Percentiles rank a stretch among this genome's conserved stretches.
Conservation (phyloP, 2,888 invertebrate genomes). For the Tiliacea aurago region DNA sequence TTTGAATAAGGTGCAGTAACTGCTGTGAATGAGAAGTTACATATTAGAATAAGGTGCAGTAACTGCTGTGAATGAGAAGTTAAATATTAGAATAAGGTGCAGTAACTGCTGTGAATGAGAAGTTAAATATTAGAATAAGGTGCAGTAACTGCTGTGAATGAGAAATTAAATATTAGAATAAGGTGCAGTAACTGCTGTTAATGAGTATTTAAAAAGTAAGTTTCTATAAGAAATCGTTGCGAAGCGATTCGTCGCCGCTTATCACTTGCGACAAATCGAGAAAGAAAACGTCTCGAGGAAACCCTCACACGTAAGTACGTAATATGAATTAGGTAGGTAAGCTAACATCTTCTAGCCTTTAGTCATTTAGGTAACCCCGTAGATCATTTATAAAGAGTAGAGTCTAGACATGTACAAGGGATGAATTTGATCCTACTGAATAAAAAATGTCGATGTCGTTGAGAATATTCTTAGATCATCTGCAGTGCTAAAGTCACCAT, state of each 20-base stretch:
- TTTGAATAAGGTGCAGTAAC: neutral
- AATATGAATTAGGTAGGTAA: too few species aligned
- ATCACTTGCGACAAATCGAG: slow-evolving; percentile 49
- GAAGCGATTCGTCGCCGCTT: slow-evolving; percentile 39
- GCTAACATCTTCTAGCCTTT: slow-evolving; percentile 1
- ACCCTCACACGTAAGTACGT: too few species aligned
- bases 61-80: neutral
- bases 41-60: neutral
- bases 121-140: neutral
- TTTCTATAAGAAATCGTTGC: neutral
- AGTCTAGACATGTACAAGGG: neutral
- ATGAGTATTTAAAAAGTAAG: neutral
- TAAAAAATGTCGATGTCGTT: neutral
- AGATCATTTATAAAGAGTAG: neutral
- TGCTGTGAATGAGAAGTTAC: neutral
- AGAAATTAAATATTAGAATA: too few species aligned
- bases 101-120: neutral
- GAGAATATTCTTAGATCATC: neutral
- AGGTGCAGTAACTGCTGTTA: too few species aligned
- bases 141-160: neutral
- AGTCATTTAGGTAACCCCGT: neutral
- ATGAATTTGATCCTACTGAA: neutral
- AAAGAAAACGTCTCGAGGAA: slow-evolving; percentile 29
- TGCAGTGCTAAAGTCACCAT: neutral
- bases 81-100: neutral